Percentiles rank a stretch among this genome's conserved stretches.
Conservation (phyloP, 2,113 vertebrate genomes). For the Apteryx owenii region DNA sequence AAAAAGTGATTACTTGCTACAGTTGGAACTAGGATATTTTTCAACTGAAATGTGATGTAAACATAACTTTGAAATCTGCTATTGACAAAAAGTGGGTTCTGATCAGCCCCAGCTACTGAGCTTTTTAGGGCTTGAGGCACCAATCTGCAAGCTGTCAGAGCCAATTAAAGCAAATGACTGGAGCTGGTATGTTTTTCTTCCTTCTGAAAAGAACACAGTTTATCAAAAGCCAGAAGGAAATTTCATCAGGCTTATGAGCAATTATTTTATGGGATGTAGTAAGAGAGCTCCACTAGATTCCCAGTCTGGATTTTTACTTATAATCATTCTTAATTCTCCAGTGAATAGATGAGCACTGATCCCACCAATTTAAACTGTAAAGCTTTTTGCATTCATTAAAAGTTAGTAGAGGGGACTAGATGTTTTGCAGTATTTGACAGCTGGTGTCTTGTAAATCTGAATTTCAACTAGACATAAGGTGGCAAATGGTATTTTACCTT, state of each 20-base stretch:
- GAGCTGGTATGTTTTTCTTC: slow-evolving; percentile 51
- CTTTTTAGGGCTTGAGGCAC: slow-evolving; percentile 45
- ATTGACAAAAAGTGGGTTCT: slow-evolving; percentile 21
- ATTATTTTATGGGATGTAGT: slow-evolving; percentile 51
- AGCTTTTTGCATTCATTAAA: not conserved
- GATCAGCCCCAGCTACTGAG: slow-evolving; percentile 2
- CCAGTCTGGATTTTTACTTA: slow-evolving; percentile 41
- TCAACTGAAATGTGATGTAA: not conserved
- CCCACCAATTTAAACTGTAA: not conserved
- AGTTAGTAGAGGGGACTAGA: not conserved
- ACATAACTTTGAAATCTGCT: not conserved
- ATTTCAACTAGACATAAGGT: not conserved
- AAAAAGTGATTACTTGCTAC: too few relatives aligned
- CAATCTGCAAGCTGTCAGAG: slow-evolving; percentile 65
- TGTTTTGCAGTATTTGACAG: not conserved
- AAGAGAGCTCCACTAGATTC: not conserved
- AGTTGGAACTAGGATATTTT: too few relatives aligned
- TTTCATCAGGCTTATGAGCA: slow-evolving; percentile 46
- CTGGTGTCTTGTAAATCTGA: not conserved
- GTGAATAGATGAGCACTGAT: not conserved
- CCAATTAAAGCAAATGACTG: slow-evolving; percentile 63
- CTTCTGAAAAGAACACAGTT: slow-evolving; percentile 49
- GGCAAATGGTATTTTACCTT: not conserved
- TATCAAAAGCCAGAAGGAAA: slow-evolving; percentile 57
- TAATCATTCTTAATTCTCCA: slow-evolving; percentile 31